These are phyloP conservation scores for Apis mellifera DNA, from an alignment of 1,140 invertebrate species.

Conservation along the genomic window Amel_HAv3.1 CM009932.2:11133501-11134000, in stretches of 20 bases:
- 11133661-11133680: constrained; percentile 23
- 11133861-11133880: constrained; percentile 26
- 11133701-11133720: constrained; percentile 63
- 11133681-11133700: constrained; percentile 53
- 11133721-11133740: background rate
- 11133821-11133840: constrained; percentile 54
- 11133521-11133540: constrained; percentile 20
- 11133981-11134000: background rate
- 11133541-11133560: constrained; percentile 3
- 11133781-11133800: constrained; percentile 1
- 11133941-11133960: constrained; percentile 22
- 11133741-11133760: constrained; percentile 53
- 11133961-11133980: constrained; percentile 16
- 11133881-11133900: constrained; percentile 31
- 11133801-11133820: constrained; percentile 41
- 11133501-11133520: constrained; percentile 20
- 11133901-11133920: background rate
- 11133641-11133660: constrained; percentile 56
- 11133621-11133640: constrained; percentile 66
- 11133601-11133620: constrained; percentile 65
- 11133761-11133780: constrained; percentile 50
- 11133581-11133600: constrained; percentile 23
- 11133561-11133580: background rate
- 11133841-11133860: constrained; percentile 54
- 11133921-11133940: background rate